phyloP scores from a whole-genome alignment of 2,888 invertebrate species.

The Melitaea athalia region DNA sequence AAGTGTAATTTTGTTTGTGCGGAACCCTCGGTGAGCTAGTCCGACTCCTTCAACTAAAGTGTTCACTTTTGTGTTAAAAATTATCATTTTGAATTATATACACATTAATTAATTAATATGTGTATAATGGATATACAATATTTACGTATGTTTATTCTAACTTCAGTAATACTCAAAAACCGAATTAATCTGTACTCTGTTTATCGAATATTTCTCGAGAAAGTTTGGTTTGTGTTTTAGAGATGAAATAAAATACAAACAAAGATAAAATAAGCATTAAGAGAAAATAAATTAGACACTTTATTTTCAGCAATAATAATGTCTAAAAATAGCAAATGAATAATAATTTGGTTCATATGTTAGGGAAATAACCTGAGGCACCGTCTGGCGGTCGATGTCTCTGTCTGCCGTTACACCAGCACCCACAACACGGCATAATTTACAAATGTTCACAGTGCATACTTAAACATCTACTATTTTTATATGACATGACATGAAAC shows the following conservation, averaged over 20 bases:
- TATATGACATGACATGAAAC: neutral
- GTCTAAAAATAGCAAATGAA: neutral
- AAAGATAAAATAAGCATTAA: constrained; percentile 4
- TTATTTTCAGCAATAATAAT: neutral
- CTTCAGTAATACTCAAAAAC: constrained; percentile 24
- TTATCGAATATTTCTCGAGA: constrained; percentile 1
- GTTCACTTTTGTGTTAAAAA: too few relatives aligned
- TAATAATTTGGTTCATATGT: neutral
- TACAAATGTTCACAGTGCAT: constrained; percentile 36
- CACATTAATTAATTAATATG: neutral
- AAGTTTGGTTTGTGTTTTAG: constrained; percentile 5
- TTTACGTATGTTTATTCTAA: constrained; percentile 7
- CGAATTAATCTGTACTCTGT: constrained; percentile 5
- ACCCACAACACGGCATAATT: constrained; percentile 76
- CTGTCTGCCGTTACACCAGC: constrained; percentile 79
- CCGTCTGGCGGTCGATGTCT: constrained; percentile 74
- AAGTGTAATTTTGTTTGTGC: too few relatives aligned
- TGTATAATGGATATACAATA: neutral
- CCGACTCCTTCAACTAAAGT: too few relatives aligned
- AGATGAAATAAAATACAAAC: neutral
- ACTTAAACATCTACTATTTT: constrained; percentile 6
- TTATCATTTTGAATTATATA: too few relatives aligned
- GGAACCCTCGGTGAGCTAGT: too few relatives aligned
- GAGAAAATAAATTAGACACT: neutral
- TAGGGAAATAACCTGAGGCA: constrained; percentile 57